Conservation (phyloP, 2,888 invertebrate species). For the Strigamia maritima region DNA sequence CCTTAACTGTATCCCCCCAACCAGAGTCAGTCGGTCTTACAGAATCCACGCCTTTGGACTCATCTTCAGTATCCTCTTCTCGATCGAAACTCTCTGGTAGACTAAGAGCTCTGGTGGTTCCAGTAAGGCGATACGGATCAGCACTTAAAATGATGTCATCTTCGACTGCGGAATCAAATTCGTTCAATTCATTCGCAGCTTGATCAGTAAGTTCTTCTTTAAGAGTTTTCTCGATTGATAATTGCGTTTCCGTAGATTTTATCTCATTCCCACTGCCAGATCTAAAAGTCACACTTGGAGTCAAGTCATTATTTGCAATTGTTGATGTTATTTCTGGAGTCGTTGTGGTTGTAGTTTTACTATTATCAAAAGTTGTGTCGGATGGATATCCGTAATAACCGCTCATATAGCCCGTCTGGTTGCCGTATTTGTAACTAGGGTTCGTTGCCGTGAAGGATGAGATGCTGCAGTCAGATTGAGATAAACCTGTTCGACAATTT, state of each 20-base stretch:
- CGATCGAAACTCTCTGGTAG: slow-evolving; percentile 36
- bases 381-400: slow-evolving; percentile 37
- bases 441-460: slow-evolving; percentile 35
- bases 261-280: neutral
- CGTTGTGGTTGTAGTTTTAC: neutral
- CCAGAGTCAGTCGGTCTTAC: slow-evolving; percentile 37
- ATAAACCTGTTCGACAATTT: slow-evolving; percentile 27
- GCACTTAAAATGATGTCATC: slow-evolving; percentile 10
- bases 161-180: neutral
- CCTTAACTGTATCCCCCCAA: slow-evolving; percentile 37
- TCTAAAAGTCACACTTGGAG: neutral
- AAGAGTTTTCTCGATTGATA: neutral
- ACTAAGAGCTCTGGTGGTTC: slow-evolving; percentile 35
- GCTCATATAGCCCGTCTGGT: slow-evolving; percentile 38
- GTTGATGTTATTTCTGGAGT: neutral
- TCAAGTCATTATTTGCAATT: neutral
- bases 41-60: neutral
- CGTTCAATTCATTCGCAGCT: neutral
- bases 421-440: slow-evolving; percentile 39
- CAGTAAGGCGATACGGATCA: slow-evolving; percentile 34
- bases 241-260: neutral
- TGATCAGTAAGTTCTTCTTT: neutral
- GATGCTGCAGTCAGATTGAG: slow-evolving; percentile 40
- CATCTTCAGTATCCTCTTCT: neutral
- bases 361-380: slow-evolving; percentile 6